Evolutionary conservation across 1,140 invertebrate genomes (phyloP), one percentile per base, ranked within the genome.

Genomic region (Scaptomyza montana): DNA sequence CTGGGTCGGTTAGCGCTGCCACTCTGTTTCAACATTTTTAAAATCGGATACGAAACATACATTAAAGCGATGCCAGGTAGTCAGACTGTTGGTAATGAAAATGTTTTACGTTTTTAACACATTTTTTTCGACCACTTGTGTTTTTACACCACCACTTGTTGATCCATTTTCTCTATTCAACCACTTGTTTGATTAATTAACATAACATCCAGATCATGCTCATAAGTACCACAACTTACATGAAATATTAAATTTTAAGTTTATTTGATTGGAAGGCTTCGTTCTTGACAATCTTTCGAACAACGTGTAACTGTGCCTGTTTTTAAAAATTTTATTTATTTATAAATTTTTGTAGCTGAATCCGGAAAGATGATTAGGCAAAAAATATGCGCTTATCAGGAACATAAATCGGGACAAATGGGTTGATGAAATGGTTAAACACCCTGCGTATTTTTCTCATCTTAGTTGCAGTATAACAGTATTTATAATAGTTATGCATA

Each of bases 301-400:
- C 72, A 54, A 51, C 25, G 33, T 45, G 36, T 25, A 49, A 80
- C 67, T 84, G 64, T 33, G 43, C n/a, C 16, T 28, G 63, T 21
- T 13, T 61, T 25, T 13, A 21, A 39, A 39, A 74, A 55, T 36
- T 30, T 46, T 45, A 41, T 56, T 25, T 70, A 71, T 81, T 84
- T 78, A 82, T 74, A 82, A 78, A 63, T 9, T 74, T 62, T 69
- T 57, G 45, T 39, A 6, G 9, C n/a, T 33, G n/a, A 47, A 16
- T 25, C 45, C 51, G 56, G 53, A 75, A 66, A 50, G 72, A 80
- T 84, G 80, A 84, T 63, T 68, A n/a, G 63, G 41, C 80, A 68
- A 21, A 74, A 61, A 56, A 56, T 39, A 10, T 2, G 10, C 43
- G 50, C 80, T 82, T 82, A 81, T 81, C 79, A 75, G 12, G 21